Conservation (phyloP, 2,888 invertebrate genomes). For the Protodeltote pygarga region DNA sequence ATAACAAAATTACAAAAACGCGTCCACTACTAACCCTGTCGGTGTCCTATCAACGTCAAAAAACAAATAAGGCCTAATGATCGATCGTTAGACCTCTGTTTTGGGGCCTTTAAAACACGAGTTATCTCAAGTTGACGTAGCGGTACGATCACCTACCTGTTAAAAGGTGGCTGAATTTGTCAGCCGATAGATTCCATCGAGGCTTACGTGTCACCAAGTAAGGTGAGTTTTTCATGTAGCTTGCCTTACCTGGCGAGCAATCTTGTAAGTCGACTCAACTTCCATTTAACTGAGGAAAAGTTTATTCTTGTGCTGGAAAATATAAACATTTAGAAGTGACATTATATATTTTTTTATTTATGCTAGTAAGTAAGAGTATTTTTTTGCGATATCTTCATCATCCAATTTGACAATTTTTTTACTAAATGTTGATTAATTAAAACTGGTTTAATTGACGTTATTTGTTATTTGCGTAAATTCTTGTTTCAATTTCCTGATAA, state of each 20-base stretch:
- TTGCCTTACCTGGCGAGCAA: slow-evolving; percentile 45
- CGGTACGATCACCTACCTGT: slow-evolving; percentile 69
- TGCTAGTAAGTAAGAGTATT: background rate
- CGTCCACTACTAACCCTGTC: slow-evolving; percentile 64
- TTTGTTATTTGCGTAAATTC: slow-evolving; percentile 14
- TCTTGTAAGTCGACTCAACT: slow-evolving; percentile 34
- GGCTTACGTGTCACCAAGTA: slow-evolving; percentile 51
- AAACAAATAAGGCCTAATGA: slow-evolving; percentile 85
- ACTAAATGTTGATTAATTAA: no score
- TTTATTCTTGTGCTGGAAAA: slow-evolving; percentile 18
- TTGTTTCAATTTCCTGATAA: slow-evolving; percentile 7
- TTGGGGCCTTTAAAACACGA: slow-evolving; percentile 78
- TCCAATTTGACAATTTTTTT: no score
- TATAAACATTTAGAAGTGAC: slow-evolving; percentile 31
- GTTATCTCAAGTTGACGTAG: slow-evolving; percentile 69
- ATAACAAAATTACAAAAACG: slow-evolving; percentile 64
- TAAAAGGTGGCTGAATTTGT: slow-evolving; percentile 65
- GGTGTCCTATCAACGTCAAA: slow-evolving; percentile 82
- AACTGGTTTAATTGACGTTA: slow-evolving; percentile 11
- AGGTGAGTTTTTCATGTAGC: slow-evolving; percentile 48
- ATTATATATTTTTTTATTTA: background rate
- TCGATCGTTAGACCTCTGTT: slow-evolving; percentile 80
- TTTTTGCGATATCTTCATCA: no score
- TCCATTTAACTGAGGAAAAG: slow-evolving; percentile 44
- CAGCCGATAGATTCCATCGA: slow-evolving; percentile 57